Base-by-base conservation (phyloP, 1,140 invertebrate genomes). In the Oscheius sp. region DNA sequence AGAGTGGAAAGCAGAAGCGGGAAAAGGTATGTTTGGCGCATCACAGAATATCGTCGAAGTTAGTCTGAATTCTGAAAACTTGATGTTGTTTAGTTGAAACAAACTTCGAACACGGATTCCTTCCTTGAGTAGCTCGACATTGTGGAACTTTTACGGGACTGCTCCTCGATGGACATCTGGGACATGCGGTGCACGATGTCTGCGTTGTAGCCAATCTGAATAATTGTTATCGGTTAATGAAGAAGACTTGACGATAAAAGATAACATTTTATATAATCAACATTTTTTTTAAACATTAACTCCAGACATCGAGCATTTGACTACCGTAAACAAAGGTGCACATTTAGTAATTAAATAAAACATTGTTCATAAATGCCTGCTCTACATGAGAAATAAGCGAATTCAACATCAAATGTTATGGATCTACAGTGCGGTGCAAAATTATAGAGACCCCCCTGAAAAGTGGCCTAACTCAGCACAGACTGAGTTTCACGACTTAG, bases 181-280 rank as follows among this genome's bases (percentile, higher is more conserved):
- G 49, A 52, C 46, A 73, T 42, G 58, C 71, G 34, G 28, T 73
- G 71, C n/a, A 64, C 65, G n/a, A 73, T 73, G 32, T 73, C 71
- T 36, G 71, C 71, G 13, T 28, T 66, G 32, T 73, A 72, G 3
- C 71, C 71, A 3, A 28, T 35, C 70, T 73, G 63, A 65, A 71
- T n/a, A n/a, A n/a, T n/a, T n/a, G n/a, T n/a, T n/a, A n/a, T n/a
- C n/a, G n/a, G n/a, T n/a, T n/a, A n/a, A n/a, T n/a, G n/a, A n/a
- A n/a, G n/a, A n/a, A n/a, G n/a, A n/a, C n/a, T n/a, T n/a, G n/a
- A n/a, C n/a, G n/a, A n/a, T n/a, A n/a, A n/a, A n/a, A n/a, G n/a
- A n/a, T n/a, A n/a, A 36, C 1, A 61, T 10, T 66, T 59, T 0
- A 62, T 45, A 59, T 18, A 18, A 59, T 15, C 23, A 26, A 13